Evolutionary conservation across 2,797 vertebrate genomes (phyloP).

Genomic region (Argyrosomus regius): DNA sequence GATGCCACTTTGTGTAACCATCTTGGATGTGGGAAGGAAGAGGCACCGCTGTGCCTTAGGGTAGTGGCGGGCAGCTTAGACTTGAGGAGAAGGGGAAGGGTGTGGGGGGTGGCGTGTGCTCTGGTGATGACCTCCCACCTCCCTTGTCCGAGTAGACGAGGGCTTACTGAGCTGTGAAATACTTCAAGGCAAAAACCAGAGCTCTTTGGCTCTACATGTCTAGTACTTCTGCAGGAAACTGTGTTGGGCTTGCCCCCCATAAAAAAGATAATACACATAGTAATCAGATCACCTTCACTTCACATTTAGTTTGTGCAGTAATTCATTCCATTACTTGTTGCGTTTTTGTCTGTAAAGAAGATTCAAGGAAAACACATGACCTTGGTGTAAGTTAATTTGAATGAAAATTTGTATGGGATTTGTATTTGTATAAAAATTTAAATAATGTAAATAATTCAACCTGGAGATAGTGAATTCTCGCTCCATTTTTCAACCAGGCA

Average conservation of each 20-base stretch:
- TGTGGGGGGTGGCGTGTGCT: background rate
- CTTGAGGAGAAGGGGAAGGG: background rate
- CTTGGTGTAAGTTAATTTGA: background rate
- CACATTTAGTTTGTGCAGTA: conserved; percentile 12
- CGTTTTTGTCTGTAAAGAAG: background rate
- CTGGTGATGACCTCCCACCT: conserved; percentile 52
- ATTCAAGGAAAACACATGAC: background rate
- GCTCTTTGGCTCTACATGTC: conserved; percentile 16
- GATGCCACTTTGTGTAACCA: conserved; percentile 61
- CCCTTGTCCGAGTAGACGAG: conserved; percentile 31
- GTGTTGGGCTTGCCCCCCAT: background rate
- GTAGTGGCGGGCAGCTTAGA: conserved; percentile 36
- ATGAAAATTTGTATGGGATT: background rate
- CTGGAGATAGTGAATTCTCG: background rate
- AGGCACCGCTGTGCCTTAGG: conserved; percentile 35
- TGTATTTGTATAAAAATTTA: background rate
- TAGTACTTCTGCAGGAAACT: background rate
- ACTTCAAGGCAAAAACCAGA: conserved; percentile 20
- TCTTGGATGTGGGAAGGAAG: conserved; percentile 39
- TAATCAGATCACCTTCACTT: background rate
- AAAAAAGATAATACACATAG: background rate
- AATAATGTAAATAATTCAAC: conserved; percentile 1
- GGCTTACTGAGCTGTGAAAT: conserved; percentile 51
- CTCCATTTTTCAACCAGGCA: background rate
- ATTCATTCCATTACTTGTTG: conserved; percentile 6